phyloP scores from a whole-genome alignment of 2,888 invertebrate species.

The Pristionchus entomophagus region DNA sequence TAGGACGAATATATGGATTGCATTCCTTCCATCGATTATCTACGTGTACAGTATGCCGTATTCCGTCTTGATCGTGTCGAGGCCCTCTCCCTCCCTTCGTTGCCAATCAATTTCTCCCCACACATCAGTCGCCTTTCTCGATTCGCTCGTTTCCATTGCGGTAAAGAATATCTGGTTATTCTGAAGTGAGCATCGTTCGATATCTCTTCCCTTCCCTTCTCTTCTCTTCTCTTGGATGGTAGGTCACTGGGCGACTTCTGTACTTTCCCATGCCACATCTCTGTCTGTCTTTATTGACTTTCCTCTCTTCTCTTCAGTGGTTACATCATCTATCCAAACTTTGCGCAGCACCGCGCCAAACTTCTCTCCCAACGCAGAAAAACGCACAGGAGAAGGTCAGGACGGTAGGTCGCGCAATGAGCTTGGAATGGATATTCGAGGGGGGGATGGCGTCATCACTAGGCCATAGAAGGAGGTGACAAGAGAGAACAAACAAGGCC shows the following conservation, averaged over 20 bases:
- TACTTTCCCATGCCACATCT: neutral
- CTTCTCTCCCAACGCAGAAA: constrained; percentile 4
- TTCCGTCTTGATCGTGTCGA: constrained; percentile 33
- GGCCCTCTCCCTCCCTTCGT: constrained; percentile 7
- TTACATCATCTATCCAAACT: constrained; percentile 34
- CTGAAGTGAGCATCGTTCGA: neutral
- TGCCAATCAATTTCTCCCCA: constrained; percentile 2
- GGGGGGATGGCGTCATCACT: neutral
- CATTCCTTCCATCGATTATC: constrained; percentile 43
- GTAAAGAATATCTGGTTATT: neutral
- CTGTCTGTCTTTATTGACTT: constrained; percentile 22
- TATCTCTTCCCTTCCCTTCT: too few relatives aligned
- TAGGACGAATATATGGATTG: constrained; percentile 18
- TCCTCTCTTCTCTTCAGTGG: neutral
- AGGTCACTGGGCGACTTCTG: neutral
- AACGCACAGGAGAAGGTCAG: constrained; percentile 3
- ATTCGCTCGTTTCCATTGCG: neutral
- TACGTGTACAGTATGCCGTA: constrained; percentile 23
- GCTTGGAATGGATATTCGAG: neutral
- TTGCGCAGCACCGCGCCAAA: neutral
- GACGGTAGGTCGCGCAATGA: neutral
- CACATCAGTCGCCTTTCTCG: neutral
- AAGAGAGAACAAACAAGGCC: neutral
- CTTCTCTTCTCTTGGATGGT: too few relatives aligned
- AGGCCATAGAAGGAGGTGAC: neutral